Conservation (phyloP, 2,888 invertebrate species). For the Serripes groenlandicus region DNA sequence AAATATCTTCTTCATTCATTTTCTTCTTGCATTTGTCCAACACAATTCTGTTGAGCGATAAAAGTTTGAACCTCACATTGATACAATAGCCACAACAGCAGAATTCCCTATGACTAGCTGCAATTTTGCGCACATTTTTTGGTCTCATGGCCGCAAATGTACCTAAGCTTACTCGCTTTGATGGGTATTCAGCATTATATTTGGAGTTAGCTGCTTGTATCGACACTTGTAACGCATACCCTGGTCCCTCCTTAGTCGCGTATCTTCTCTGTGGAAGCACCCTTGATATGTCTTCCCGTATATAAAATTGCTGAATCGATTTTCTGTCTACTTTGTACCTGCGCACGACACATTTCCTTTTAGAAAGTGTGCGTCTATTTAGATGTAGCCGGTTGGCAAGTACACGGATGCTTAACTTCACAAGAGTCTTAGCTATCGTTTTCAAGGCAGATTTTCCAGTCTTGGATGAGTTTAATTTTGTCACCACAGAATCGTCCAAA, state of each 20-base stretch:
- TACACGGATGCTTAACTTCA: no score
- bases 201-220: slow-evolving; percentile 40
- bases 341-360: no score
- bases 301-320: slow-evolving; percentile 32
- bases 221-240: slow-evolving; percentile 43
- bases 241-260: slow-evolving; percentile 46
- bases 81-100: slow-evolving; percentile 47
- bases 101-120: slow-evolving; percentile 27
- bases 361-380: no score
- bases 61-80: slow-evolving; percentile 44
- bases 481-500: no score
- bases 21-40: slow-evolving; percentile 32
- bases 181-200: slow-evolving; percentile 34
- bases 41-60: slow-evolving; percentile 22
- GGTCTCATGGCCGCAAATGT: slow-evolving; percentile 44
- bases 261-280: slow-evolving; percentile 42
- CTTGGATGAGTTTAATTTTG: no score
- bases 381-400: no score
- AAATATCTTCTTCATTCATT: slow-evolving; percentile 43
- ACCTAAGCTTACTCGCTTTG: slow-evolving; percentile 38
- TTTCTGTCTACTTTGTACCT: slow-evolving; percentile 33
- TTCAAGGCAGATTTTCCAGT: no score
- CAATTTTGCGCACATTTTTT: slow-evolving; percentile 44
- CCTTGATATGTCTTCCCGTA: slow-evolving; percentile 42
- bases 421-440: no score